Percentiles rank a stretch among this genome's conserved stretches.
Conservation (phyloP, 2,113 vertebrate species). For the Serilophus lunatus region DNA sequence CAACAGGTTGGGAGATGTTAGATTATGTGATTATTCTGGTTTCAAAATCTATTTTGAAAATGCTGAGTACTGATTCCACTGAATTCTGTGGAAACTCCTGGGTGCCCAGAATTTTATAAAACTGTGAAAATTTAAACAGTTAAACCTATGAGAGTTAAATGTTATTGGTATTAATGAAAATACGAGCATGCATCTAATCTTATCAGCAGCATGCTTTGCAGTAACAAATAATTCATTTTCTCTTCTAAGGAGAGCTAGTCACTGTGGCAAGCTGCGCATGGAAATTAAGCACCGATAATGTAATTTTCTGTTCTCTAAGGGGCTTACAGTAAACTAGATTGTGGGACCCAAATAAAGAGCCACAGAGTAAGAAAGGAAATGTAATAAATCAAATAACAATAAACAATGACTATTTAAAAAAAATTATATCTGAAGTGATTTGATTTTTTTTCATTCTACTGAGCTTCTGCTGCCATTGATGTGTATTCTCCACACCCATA, state of each 20-base stretch:
- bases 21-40: not conserved
- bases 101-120: not conserved
- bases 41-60: not conserved
- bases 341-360: not conserved
- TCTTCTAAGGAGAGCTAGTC: not conserved
- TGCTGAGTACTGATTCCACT: not conserved
- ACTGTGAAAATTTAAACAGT: not conserved
- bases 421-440: not conserved
- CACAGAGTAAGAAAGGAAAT: not conserved
- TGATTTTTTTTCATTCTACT: not conserved
- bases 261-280: not conserved
- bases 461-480: not conserved
- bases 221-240: not conserved
- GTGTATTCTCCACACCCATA: not conserved
- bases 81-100: not conserved
- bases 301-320: conserved; percentile 7
- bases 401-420: not conserved
- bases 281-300: not conserved
- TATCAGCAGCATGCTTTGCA: not conserved
- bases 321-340: not conserved
- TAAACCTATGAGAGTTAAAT: not conserved
- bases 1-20: not conserved
- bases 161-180: not conserved
- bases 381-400: not conserved
- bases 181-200: not conserved